Percentiles rank a stretch among this genome's conserved stretches.
Evolutionary conservation across 2,888 invertebrate species (phyloP).

Genomic region (Tachina fera): DNA sequence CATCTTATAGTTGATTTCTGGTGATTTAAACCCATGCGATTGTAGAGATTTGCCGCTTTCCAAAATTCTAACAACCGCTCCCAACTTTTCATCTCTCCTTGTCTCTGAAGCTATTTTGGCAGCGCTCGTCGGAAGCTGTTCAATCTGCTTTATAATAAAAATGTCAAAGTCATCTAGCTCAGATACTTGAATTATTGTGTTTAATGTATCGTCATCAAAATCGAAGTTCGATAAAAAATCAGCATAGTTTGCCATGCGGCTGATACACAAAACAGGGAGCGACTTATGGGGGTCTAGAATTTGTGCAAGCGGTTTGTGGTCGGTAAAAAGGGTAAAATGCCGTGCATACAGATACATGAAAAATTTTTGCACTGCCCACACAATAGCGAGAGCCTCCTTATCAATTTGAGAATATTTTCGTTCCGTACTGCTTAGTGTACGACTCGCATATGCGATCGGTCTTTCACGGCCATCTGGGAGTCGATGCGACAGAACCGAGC

Average conservation of each 20-base stretch:
- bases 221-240: background rate
- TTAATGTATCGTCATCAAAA: no score
- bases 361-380: conserved; percentile 34
- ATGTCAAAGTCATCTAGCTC: no score
- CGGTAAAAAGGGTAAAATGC: conserved; percentile 29
- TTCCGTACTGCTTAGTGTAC: background rate
- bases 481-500: conserved; percentile 36
- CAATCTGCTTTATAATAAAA: no score
- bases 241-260: conserved; percentile 48
- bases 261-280: conserved; percentile 20
- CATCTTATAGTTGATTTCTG: no score
- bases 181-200: no score
- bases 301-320: conserved; percentile 31
- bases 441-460: conserved; percentile 40
- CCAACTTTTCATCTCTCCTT: no score
- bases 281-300: conserved; percentile 21
- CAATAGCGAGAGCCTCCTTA: conserved; percentile 36
- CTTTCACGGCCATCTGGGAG: conserved; percentile 19
- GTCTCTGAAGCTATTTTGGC: no score
- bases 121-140: no score
- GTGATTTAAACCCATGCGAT: no score
- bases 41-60: no score
- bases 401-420: conserved; percentile 14
- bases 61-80: no score
- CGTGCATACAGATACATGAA: conserved; percentile 36